Evolutionary conservation across 2,888 invertebrate species (phyloP).

Genomic region (Oxytorus armatus): DNA sequence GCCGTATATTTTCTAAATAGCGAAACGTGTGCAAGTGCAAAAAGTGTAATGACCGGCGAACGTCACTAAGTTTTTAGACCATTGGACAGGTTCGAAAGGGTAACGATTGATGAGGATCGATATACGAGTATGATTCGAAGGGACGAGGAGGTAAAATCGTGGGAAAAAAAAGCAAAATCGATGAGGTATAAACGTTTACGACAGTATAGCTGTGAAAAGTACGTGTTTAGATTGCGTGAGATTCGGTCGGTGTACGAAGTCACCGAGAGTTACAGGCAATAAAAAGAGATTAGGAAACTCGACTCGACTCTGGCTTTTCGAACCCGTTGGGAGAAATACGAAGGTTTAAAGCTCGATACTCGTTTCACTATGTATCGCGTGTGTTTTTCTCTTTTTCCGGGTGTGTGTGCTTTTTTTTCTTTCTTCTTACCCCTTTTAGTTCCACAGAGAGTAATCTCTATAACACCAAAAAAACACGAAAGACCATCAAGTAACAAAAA

Average conservation of each 20-base stretch:
- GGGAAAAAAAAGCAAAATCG: conserved; percentile 40
- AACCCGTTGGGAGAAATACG: conserved; percentile 68
- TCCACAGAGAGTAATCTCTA: conserved; percentile 32
- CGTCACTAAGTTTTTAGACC: too few relatives aligned
- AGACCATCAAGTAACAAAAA: conserved; percentile 47
- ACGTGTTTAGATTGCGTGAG: conserved; percentile 75
- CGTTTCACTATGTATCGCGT: conserved; percentile 1
- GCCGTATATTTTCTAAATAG: too few relatives aligned
- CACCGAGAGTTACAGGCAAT: conserved; percentile 80
- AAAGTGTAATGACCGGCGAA: neutral
- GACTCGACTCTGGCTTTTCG: conserved; percentile 69
- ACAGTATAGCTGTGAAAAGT: conserved; percentile 53
- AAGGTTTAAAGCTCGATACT: conserved; percentile 57
- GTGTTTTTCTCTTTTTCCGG: conserved; percentile 20
- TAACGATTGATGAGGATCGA: conserved; percentile 40
- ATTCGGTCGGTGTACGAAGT: conserved; percentile 74
- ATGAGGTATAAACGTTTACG: conserved; percentile 51
- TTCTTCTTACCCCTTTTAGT: conserved; percentile 16
- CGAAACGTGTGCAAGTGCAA: neutral
- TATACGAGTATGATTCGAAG: conserved; percentile 54
- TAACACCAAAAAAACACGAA: conserved; percentile 40
- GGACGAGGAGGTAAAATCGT: conserved; percentile 42
- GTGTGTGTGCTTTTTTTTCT: conserved; percentile 15
- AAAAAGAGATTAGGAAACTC: conserved; percentile 82
- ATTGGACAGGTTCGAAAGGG: neutral